These are phyloP conservation scores for Chaenogobius annularis DNA, from an alignment of 2,113 vertebrate genomes.

Conservation along the genomic window DNA sequence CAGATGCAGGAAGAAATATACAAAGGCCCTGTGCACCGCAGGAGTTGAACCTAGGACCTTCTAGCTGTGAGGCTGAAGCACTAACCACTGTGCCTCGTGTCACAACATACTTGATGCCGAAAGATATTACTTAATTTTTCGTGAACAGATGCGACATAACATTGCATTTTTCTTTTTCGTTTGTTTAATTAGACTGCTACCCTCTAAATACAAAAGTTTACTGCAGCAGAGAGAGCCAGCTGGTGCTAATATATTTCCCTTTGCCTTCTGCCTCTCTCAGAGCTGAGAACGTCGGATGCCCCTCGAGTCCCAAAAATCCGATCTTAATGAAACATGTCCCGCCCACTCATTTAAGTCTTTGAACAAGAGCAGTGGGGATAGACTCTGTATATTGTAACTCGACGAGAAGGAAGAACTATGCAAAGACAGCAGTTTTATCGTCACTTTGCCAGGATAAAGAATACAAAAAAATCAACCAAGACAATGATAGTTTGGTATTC, in stretches of 20 bases:
- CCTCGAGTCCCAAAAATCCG: not conserved
- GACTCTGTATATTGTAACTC: not conserved
- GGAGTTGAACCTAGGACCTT: too few species aligned
- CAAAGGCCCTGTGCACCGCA: too few species aligned
- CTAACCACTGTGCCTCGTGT: too few species aligned
- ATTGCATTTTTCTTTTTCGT: not conserved
- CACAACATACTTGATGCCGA: not conserved
- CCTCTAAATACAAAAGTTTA: not conserved
- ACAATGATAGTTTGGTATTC: not conserved
- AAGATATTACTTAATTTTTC: not conserved
- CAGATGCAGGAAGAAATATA: too few species aligned
- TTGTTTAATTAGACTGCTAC: not conserved
- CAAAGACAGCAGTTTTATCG: not conserved
- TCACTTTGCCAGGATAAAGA: not conserved
- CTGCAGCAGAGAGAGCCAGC: not conserved
- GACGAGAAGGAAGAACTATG: not conserved
- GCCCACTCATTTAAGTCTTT: slow-evolving; percentile 15
- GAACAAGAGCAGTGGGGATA: slow-evolving; percentile 6
- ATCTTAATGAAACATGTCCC: slow-evolving; percentile 13
- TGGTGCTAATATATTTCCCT: not conserved
- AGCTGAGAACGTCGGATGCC: not conserved
- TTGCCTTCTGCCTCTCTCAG: not conserved
- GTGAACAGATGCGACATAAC: not conserved
- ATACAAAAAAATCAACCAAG: not conserved
- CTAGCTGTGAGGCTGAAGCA: too few species aligned